A percentile compares a stretch with the other conserved stretches of the same genome.
These are phyloP conservation scores for Euthynnus affinis DNA, from an alignment of 2,797 vertebrate species.

Conservation along the genomic window DNA sequence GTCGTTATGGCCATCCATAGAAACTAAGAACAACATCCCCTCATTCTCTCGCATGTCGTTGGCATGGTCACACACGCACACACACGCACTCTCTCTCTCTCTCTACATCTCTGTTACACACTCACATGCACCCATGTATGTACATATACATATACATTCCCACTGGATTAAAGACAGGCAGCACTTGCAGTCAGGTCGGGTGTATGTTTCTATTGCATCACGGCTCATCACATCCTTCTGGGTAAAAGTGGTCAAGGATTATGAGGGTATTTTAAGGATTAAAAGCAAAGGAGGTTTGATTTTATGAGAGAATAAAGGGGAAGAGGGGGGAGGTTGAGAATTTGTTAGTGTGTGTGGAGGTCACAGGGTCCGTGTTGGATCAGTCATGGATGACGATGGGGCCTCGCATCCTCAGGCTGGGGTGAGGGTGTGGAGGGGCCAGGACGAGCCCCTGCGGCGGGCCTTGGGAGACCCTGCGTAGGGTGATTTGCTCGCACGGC, in stretches of 20 bases:
- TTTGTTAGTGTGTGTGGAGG: conserved; percentile 37
- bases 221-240: conserved; percentile 57
- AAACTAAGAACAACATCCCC: conserved; percentile 49
- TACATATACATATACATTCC: conserved; percentile 54
- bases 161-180: conserved; percentile 56
- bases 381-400: conserved; percentile 90
- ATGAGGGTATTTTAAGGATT: conserved; percentile 33
- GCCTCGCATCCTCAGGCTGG: conserved; percentile 88
- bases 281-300: conserved; percentile 35
- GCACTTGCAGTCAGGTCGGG: conserved; percentile 60
- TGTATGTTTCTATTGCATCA: conserved; percentile 68
- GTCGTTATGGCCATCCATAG: conserved; percentile 50
- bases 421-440: conserved; percentile 86
- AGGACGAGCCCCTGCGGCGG: conserved; percentile 83
- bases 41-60: conserved; percentile 17
- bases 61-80: conserved; percentile 20
- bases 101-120: background rate
- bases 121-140: conserved; percentile 21
- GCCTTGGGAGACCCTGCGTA: conserved; percentile 83
- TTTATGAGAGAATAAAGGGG: conserved; percentile 28
- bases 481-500: conserved; percentile 89
- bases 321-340: conserved; percentile 1
- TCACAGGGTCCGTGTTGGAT: conserved; percentile 47
- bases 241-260: conserved; percentile 31
- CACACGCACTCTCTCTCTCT: conserved; percentile 5